Base-by-base conservation (phyloP, 2,797 vertebrate species). In the Philypnodon macrostomus region DNA sequence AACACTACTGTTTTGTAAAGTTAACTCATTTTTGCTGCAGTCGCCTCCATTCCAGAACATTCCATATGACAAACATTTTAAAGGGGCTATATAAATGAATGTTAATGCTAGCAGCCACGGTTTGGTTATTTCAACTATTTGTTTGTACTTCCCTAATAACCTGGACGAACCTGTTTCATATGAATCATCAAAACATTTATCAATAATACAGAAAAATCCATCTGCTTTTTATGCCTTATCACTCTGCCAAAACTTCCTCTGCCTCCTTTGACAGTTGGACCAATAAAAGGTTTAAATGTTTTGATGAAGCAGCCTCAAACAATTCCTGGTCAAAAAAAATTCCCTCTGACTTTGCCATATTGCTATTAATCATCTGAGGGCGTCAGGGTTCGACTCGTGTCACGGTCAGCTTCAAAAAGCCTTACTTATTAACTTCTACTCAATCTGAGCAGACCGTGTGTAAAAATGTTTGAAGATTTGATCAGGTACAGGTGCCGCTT, bases 381-480 rank as follows among this genome's bases (percentile, higher is more conserved):
- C 62, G 58, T 67, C 63, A 44, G 44, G 73, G 86, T 87, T 86
- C 83, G 73, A 73, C 68, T 44, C 68, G 73, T 75, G 86, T 85
- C 80, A 84, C 50, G 72, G 80, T 81, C 76, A 52, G 77, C 85
- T 89, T 90, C 83, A 89, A 88, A 90, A 67, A 62, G 79, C 66
- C 42, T 57, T 56, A 79, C 83, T 86, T 89, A 83, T 89, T 88
- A 89, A 77, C 75, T 83, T 80, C 54, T 63, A 73, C 82, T 89
- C 78, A 77, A 79, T 87, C 81, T 58, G 65, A 13, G 14, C 10
- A 46, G 79, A 77, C 53, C 73, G 50, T 67, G 72, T 47, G 62
- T 76, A 67, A 76, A 29, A 71, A 77, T 79, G 76, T 88, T 89
- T 89, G 88, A 90, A 84, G 86, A 72, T 84, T 81, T 87, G 85